Percentiles rank a stretch among this genome's conserved stretches.
Conservation (phyloP, 2,888 invertebrate genomes). For the Hyalella azteca region DNA sequence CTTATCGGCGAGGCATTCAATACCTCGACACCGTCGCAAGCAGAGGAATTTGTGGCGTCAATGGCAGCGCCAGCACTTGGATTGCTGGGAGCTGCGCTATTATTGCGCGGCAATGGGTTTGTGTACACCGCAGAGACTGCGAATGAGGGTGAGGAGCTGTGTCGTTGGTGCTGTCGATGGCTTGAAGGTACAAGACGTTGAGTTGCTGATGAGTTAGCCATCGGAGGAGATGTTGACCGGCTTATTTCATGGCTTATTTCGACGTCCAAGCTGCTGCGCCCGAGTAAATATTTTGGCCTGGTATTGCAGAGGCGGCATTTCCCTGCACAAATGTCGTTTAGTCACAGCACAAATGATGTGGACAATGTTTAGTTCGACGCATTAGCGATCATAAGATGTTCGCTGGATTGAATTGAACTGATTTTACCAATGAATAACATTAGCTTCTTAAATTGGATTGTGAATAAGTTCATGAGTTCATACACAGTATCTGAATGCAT, state of each 20-base stretch:
- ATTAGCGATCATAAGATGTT: no score
- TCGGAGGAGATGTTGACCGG: not conserved
- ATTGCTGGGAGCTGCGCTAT: conserved; percentile 6
- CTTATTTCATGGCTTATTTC: not conserved
- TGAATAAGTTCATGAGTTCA: no score
- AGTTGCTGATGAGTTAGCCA: not conserved
- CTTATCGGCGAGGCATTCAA: not conserved
- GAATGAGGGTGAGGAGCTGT: conserved; percentile 2
- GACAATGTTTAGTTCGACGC: no score
- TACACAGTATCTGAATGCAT: no score
- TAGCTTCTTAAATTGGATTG: no score
- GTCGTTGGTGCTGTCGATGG: not conserved
- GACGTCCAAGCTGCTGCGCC: conserved; percentile 47
- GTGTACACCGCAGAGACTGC: not conserved
- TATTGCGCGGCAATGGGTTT: not conserved
- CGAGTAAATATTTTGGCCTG: conserved; percentile 44
- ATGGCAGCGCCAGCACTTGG: not conserved
- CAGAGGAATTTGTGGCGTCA: not conserved
- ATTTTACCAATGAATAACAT: no score
- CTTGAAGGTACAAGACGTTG: not conserved
- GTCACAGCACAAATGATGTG: no score
- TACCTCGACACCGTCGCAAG: not conserved
- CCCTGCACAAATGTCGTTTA: no score
- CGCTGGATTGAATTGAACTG: no score
- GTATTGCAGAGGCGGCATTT: conserved; percentile 50